phyloP scores from a whole-genome alignment of 2,797 vertebrate species.

The Xenops minutus region DNA sequence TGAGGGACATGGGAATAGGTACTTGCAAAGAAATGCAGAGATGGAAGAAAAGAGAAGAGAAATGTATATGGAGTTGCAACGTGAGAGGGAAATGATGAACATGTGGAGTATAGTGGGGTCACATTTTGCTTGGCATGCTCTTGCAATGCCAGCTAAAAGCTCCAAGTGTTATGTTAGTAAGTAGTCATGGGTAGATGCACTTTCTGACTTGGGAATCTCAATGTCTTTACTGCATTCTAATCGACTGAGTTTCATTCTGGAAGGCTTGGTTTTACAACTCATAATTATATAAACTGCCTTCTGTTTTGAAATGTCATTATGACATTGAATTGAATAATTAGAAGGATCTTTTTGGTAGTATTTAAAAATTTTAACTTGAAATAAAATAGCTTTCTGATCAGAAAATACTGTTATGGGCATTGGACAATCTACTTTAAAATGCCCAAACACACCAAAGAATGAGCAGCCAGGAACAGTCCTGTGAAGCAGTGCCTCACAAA shows the following conservation, averaged over 20 bases:
- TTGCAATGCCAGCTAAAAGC: background rate
- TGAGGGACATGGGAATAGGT: background rate
- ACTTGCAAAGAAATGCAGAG: constrained; percentile 14
- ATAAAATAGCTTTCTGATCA: background rate
- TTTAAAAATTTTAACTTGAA: background rate
- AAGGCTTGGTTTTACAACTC: background rate
- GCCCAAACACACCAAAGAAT: background rate
- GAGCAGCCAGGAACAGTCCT: background rate
- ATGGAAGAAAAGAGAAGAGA: background rate
- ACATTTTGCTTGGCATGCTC: background rate
- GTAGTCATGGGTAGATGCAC: background rate
- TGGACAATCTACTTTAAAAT: background rate
- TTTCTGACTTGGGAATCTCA: background rate
- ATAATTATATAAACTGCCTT: too few relatives aligned
- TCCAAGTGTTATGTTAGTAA: background rate
- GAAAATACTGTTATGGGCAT: background rate
- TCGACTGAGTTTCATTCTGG: background rate
- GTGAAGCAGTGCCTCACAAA: background rate
- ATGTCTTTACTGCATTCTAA: background rate
- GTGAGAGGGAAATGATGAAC: background rate
- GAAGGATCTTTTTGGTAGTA: background rate
- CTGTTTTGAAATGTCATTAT: too few relatives aligned
- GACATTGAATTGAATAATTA: background rate
- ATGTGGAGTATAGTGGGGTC: background rate
- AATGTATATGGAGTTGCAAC: background rate